A percentile compares a stretch with the other conserved stretches of the same genome.
Evolutionary conservation across 2,888 invertebrate species (phyloP).

Genomic region (Rhorus exstirpatorius): DNA sequence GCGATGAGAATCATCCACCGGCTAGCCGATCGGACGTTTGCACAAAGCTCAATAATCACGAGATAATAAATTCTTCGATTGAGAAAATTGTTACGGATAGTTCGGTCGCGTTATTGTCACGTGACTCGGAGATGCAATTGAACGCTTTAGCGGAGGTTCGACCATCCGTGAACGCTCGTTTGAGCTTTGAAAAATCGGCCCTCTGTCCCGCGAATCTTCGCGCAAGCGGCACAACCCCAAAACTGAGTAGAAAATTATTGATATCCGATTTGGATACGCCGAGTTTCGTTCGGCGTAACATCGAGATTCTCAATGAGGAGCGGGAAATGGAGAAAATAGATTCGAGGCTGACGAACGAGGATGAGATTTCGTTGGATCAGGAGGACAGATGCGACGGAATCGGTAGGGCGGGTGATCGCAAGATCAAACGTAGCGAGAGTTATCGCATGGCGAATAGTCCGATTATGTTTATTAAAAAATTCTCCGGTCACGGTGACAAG

Average conservation of each 20-base stretch:
- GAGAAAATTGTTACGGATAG: conserved; percentile 45
- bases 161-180: conserved; percentile 68
- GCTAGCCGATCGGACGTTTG: conserved; percentile 51
- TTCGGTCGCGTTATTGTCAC: conserved; percentile 6
- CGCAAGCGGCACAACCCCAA: conserved; percentile 81
- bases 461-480: conserved; percentile 89
- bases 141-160: not conserved
- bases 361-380: conserved; percentile 47
- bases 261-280: conserved; percentile 80
- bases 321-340: conserved; percentile 55
- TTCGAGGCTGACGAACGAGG: conserved; percentile 29
- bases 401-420: conserved; percentile 80
- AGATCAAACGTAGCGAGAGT: conserved; percentile 94
- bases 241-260: conserved; percentile 80
- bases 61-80: conserved; percentile 41
- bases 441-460: conserved; percentile 93
- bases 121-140: conserved; percentile 35
- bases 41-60: conserved; percentile 17
- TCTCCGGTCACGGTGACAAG: conserved; percentile 77
- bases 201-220: conserved; percentile 75
- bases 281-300: conserved; percentile 55
- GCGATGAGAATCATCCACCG: conserved; percentile 77
- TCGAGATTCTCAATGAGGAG: not conserved
- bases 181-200: conserved; percentile 76
- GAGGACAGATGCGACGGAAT: conserved; percentile 40